Percentiles rank a stretch among this genome's conserved stretches.
Evolutionary conservation across 2,888 invertebrate genomes (phyloP).

Genomic region (Acronicta psi): DNA sequence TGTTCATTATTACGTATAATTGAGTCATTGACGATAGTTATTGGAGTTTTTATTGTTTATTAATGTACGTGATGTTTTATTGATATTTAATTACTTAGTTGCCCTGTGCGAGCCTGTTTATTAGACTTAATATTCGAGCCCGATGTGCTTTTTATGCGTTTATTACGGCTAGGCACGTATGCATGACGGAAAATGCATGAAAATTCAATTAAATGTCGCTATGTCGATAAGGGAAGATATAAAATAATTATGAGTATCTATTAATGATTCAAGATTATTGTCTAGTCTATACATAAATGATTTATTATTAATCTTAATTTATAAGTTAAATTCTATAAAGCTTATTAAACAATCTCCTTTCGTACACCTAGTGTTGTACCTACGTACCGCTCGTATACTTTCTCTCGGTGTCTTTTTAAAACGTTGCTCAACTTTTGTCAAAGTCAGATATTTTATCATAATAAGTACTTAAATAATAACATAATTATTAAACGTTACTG

Average conservation of each 20-base stretch:
- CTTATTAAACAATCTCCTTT: too few relatives aligned
- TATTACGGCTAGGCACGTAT: background rate
- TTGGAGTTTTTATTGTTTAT: constrained; percentile 54
- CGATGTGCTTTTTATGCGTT: constrained; percentile 16
- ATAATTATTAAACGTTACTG: too few relatives aligned
- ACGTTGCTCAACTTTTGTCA: too few relatives aligned
- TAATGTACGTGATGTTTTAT: constrained; percentile 48
- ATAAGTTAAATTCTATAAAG: too few relatives aligned
- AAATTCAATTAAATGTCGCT: constrained; percentile 21
- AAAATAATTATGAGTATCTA: constrained; percentile 2
- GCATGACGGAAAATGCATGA: constrained; percentile 20
- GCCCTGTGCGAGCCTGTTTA: constrained; percentile 1
- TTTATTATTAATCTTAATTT: too few relatives aligned
- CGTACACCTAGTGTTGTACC: too few relatives aligned
- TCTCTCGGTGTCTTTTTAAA: too few relatives aligned
- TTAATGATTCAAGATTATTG: background rate
- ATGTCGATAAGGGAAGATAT: constrained; percentile 11
- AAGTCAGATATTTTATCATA: too few relatives aligned
- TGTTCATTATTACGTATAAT: constrained; percentile 52
- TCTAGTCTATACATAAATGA: too few relatives aligned
- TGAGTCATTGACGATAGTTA: constrained; percentile 58
- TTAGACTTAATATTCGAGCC: background rate
- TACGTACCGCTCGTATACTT: too few relatives aligned
- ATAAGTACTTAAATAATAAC: too few relatives aligned
- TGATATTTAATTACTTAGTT: constrained; percentile 43